Percentiles rank a stretch among this genome's conserved stretches.
phyloP scores from a whole-genome alignment of 2,888 invertebrate genomes.

The Calephelis perditalis region DNA sequence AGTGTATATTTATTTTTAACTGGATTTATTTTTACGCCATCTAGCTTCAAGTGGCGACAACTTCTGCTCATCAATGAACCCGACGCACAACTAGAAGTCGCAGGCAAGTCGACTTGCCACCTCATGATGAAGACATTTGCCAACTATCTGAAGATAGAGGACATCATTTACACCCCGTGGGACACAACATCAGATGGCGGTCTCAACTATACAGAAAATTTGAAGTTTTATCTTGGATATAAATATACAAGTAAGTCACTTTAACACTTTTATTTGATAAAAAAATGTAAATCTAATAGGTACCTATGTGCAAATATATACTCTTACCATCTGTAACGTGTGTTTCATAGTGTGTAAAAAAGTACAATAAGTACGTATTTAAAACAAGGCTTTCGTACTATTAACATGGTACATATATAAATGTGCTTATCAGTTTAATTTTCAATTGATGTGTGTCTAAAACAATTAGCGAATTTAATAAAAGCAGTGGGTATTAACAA shows the following conservation, averaged over 20 bases:
- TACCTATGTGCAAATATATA: no score
- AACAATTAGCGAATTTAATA: no score
- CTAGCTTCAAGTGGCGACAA: conserved; percentile 84
- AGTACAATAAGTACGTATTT: no score
- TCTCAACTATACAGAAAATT: conserved; percentile 77
- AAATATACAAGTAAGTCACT: conserved; percentile 84
- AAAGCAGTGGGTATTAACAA: no score
- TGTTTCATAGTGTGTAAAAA: no score
- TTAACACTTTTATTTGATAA: not conserved
- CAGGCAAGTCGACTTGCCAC: conserved; percentile 84
- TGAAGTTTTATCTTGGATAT: conserved; percentile 81
- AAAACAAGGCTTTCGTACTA: no score
- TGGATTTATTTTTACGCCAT: conserved; percentile 57
- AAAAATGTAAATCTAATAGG: no score
- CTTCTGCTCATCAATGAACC: conserved; percentile 85
- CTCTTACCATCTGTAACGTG: no score
- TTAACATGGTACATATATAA: no score
- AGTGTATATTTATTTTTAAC: conserved; percentile 42
- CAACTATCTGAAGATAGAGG: conserved; percentile 70
- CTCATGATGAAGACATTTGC: conserved; percentile 86
- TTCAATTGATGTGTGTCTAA: no score
- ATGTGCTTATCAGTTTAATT: no score
- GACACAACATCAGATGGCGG: conserved; percentile 79
- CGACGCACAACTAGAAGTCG: conserved; percentile 81
- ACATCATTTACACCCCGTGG: conserved; percentile 74